Evolutionary conservation across 2,113 vertebrate genomes (phyloP), one percentile per base, ranked within the genome.

Genomic region (Sisor rabdophorus): DNA sequence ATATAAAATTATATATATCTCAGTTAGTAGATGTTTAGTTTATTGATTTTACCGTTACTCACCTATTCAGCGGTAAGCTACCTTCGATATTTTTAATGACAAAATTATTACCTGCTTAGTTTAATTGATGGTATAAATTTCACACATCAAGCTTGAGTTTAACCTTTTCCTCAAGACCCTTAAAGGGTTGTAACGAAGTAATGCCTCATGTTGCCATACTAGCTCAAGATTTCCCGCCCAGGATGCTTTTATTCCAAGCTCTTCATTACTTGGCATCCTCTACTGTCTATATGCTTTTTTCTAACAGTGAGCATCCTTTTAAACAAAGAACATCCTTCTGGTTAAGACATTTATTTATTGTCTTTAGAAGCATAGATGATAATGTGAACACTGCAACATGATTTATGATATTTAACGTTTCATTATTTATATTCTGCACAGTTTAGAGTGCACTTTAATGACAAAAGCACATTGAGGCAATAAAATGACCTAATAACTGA

Each of bases 371-470:
- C 26, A 30, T 13, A 10, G 0, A 52, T 4, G 12, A 28, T 59
- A 10, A 61, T 54, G 47, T n/a, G 65, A 55, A 13, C 36, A 26
- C 20, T 44, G 19, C 15, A 44, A 54, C 13, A 64, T 15, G 13
- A 64, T 64, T 75, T 53, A 53, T 61, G 15, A 36, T 53, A 22
- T 53, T 75, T 75, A 64, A 75, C 53, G 20, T 52, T 65, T 28
- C 73, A 64, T 75, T 54, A 54, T 75, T 65, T 55, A 55, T 75
- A 53, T 76, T 28, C 32, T 56, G 16, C 19, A 65, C 17, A 40
- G 22, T 78, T 47, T 26, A 65, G 48, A 71, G 71, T 59, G 20
- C 20, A 60, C 52, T 36, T 71, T 32, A 74, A 75, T 40, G 36
- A 58, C 44, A 13, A 32, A 81, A 65, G 47, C 60, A 75, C 30